A percentile compares a stretch with the other conserved stretches of the same genome.
Conservation (phyloP, 2,888 invertebrate genomes). For the Sphaerophoria taeniata region DNA sequence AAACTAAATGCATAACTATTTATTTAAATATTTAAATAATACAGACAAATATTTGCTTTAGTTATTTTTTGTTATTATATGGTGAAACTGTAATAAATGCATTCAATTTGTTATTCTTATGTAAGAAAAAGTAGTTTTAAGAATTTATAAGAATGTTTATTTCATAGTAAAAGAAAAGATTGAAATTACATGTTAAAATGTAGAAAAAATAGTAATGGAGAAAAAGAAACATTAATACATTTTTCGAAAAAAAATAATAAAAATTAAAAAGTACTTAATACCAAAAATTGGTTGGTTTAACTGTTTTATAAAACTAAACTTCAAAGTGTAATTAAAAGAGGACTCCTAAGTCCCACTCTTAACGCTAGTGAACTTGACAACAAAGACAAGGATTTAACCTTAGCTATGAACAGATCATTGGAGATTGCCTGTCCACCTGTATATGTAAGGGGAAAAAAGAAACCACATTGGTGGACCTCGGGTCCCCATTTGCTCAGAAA, state of each 20-base stretch:
- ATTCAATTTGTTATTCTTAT: conserved; percentile 49
- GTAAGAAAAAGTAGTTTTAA: conserved; percentile 58
- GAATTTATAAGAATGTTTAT: conserved; percentile 49
- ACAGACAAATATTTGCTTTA: conserved; percentile 2
- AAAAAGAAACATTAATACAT: conserved; percentile 30
- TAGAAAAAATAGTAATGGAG: conserved; percentile 52
- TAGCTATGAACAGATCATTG: no score
- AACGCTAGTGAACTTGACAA: no score
- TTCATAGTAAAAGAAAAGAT: conserved; percentile 19
- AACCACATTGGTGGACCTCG: no score
- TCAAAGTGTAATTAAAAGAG: no score
- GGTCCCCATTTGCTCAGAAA: no score
- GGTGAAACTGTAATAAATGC: conserved; percentile 46
- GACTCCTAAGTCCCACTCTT: no score
- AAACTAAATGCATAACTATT: conserved; percentile 11
- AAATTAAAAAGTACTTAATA: conserved; percentile 45
- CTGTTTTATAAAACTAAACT: no score
- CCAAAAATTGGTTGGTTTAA: not conserved
- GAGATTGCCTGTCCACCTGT: no score
- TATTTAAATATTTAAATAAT: conserved; percentile 3
- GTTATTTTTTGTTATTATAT: conserved; percentile 1
- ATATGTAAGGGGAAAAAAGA: no score
- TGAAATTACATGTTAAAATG: conserved; percentile 68
- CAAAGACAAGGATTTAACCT: no score
- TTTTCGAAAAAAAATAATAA: conserved; percentile 38